A percentile compares a stretch with the other conserved stretches of the same genome.
phyloP scores from a whole-genome alignment of 2,888 invertebrate genomes.

The Steinernema carpocapsae region DNA sequence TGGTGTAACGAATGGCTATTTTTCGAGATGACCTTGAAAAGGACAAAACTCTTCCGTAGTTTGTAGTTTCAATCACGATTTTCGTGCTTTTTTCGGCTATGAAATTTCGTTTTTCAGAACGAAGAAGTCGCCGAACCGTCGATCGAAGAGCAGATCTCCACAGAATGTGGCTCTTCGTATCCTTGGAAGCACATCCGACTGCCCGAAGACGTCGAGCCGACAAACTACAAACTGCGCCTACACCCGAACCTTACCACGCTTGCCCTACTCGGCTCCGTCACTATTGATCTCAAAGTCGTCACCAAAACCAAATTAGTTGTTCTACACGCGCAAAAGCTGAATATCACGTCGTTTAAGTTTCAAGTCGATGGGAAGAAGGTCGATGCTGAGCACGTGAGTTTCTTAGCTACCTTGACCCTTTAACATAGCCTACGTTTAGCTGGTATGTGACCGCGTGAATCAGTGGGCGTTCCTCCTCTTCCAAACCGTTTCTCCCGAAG shows the following conservation, averaged over 20 bases:
- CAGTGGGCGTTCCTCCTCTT: slow-evolving; percentile 51
- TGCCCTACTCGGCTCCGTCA: slow-evolving; percentile 44
- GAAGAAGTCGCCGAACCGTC: slow-evolving; percentile 11
- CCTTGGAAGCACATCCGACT: slow-evolving; percentile 70
- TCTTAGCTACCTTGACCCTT: too few species aligned
- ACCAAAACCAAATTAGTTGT: slow-evolving; percentile 43
- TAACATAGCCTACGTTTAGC: slow-evolving; percentile 30
- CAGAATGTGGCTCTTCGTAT: slow-evolving; percentile 55
- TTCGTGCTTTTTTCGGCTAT: too few species aligned
- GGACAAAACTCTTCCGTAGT: too few species aligned
- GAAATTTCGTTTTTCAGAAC: not conserved
- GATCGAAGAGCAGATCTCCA: slow-evolving; percentile 37
- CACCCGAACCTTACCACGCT: slow-evolving; percentile 55
- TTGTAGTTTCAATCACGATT: too few species aligned
- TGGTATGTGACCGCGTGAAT: slow-evolving; percentile 44
- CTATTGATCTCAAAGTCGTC: slow-evolving; percentile 47
- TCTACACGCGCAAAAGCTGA: slow-evolving; percentile 41
- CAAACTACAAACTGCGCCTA: slow-evolving; percentile 50
- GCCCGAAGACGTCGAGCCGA: slow-evolving; percentile 67
- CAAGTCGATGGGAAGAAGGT: slow-evolving; percentile 36
- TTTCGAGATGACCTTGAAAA: too few species aligned
- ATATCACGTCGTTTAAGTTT: slow-evolving; percentile 42
- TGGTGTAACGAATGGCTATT: too few species aligned
- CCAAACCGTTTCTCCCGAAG: slow-evolving; percentile 39
- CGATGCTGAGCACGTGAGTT: slow-evolving; percentile 46